A percentile compares a stretch with the other conserved stretches of the same genome.
These are phyloP conservation scores for Mesaphorura yosii DNA, from an alignment of 1,140 invertebrate species.

Conservation along the genomic window DNA sequence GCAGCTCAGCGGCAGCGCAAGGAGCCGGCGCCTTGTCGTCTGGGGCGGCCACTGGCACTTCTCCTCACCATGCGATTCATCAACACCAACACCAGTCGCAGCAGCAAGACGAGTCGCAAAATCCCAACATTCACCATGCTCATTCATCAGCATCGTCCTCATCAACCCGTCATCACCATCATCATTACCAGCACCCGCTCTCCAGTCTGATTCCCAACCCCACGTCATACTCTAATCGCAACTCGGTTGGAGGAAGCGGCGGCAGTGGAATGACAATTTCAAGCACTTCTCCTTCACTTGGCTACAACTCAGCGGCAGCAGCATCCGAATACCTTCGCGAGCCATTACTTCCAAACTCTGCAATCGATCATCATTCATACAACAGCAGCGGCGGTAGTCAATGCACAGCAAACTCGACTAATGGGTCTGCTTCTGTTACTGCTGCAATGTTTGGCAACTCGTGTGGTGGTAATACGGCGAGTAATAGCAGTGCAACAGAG, in stretches of 20 bases:
- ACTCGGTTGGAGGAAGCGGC: background rate
- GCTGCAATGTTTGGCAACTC: background rate
- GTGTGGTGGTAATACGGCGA: background rate
- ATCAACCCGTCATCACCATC: background rate
- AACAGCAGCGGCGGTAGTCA: background rate
- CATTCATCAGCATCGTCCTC: background rate
- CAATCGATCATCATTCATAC: too few relatives aligned
- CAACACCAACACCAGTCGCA: slow-evolving; percentile 2
- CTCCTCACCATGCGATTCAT: background rate
- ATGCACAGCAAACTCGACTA: background rate
- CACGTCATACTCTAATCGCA: too few relatives aligned
- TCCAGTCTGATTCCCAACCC: too few relatives aligned
- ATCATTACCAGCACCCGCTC: slow-evolving; percentile 12
- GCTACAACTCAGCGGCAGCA: too few relatives aligned
- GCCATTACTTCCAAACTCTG: too few relatives aligned
- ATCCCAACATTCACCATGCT: background rate
- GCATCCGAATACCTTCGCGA: too few relatives aligned
- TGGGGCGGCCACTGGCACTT: too few relatives aligned
- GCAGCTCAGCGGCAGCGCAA: background rate
- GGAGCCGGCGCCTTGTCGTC: slow-evolving; percentile 1
- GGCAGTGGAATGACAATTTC: background rate
- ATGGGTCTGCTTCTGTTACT: background rate
- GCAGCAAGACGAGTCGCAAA: background rate
- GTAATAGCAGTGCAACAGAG: background rate
- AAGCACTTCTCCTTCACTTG: background rate